Conservation (phyloP, 2,888 invertebrate genomes). For the Macaria notata region DNA sequence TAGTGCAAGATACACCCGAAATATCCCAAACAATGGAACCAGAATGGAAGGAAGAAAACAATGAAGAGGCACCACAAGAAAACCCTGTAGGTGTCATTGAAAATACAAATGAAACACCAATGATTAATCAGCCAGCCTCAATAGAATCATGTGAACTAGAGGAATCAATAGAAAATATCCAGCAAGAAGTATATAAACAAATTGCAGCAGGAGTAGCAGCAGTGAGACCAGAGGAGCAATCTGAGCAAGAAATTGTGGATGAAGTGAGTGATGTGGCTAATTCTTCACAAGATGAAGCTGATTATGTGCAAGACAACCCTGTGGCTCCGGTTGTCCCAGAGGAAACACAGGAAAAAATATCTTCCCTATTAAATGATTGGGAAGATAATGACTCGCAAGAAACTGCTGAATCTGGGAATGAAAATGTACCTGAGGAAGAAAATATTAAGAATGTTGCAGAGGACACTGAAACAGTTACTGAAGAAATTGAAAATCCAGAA, state of each 20-base stretch:
- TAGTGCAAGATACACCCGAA: conserved; percentile 31
- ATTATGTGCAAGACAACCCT: conserved; percentile 30
- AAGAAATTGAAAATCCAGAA: conserved; percentile 26
- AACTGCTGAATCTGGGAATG: conserved; percentile 35
- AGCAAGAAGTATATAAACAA: conserved; percentile 72
- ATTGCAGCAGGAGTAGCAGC: conserved; percentile 17
- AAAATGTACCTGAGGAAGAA: conserved; percentile 10
- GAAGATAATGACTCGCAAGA: conserved; percentile 77
- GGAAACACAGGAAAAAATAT: conserved; percentile 56
- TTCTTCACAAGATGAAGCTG: conserved; percentile 38
- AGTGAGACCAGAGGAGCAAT: too few species aligned
- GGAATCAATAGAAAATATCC: conserved; percentile 76
- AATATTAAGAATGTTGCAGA: conserved; percentile 13
- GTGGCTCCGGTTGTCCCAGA: conserved; percentile 14
- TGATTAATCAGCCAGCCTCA: conserved; percentile 17
- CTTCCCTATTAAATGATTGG: conserved; percentile 75
- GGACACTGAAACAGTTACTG: conserved; percentile 12
- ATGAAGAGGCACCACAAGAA: not conserved
- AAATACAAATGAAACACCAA: not conserved
- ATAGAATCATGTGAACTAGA: conserved; percentile 51
- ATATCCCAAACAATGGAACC: conserved; percentile 56
- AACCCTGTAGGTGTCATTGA: conserved; percentile 3
- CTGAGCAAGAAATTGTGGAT: conserved; percentile 22
- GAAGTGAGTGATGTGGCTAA: conserved; percentile 7
- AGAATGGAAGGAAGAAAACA: conserved; percentile 72